phyloP scores from a whole-genome alignment of 2,888 invertebrate genomes.

The Himalopsyche anomala region DNA sequence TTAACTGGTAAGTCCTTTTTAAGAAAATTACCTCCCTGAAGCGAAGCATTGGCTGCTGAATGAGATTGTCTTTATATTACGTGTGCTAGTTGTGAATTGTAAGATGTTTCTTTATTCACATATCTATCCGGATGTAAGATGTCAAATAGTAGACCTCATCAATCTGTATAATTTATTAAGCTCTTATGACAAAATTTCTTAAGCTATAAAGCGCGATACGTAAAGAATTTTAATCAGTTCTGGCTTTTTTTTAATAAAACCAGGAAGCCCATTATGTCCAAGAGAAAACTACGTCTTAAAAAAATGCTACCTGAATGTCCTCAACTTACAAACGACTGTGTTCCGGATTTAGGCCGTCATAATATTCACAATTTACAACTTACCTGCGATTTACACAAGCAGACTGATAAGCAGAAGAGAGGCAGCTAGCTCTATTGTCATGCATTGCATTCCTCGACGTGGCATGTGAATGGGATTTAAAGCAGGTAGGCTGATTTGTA shows the following conservation, averaged over 20 bases:
- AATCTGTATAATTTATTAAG: too few species aligned
- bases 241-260: not conserved
- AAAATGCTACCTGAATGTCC: constrained; percentile 31
- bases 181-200: too few species aligned
- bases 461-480: constrained; percentile 37
- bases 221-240: too few species aligned
- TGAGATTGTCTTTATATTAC: too few species aligned
- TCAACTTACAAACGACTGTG: not conserved
- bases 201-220: too few species aligned
- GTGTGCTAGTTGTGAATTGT: too few species aligned
- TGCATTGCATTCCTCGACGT: constrained; percentile 20
- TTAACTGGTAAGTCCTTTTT: too few species aligned
- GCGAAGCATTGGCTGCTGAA: too few species aligned
- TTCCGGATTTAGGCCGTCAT: constrained; percentile 23
- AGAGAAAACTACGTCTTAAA: not conserved
- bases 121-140: too few species aligned
- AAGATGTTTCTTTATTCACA: too few species aligned
- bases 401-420: constrained; percentile 26
- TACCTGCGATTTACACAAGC: constrained; percentile 27
- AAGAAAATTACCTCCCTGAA: too few species aligned
- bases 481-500: constrained; percentile 27
- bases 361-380: constrained; percentile 42
- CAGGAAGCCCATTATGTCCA: not conserved
- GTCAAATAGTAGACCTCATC: too few species aligned
- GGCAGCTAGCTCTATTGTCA: not conserved